Percentiles rank a stretch among this genome's conserved stretches.
These are phyloP conservation scores for Onychorhynchus coronatus DNA, from an alignment of 2,113 vertebrate genomes.

Conservation along the genomic window DNA sequence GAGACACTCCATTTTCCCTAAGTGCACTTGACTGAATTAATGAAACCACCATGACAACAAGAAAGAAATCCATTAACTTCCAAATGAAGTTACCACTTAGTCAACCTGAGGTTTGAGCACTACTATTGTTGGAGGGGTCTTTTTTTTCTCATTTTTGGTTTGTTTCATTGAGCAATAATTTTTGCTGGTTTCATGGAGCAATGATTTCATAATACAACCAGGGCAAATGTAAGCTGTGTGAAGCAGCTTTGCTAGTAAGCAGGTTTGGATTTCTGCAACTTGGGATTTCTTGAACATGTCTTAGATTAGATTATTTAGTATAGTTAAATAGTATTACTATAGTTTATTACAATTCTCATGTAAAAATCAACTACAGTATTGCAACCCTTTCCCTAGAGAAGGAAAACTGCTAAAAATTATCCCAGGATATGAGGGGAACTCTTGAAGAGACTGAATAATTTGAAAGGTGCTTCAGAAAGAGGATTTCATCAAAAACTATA, in stretches of 20 bases:
- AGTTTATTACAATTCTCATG: neutral
- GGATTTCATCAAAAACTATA: neutral
- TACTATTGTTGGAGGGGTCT: neutral
- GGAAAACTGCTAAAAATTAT: neutral
- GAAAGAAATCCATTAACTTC: constrained; percentile 56
- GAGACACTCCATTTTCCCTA: constrained; percentile 28
- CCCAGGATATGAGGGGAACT: neutral
- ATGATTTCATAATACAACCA: neutral
- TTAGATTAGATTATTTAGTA: neutral
- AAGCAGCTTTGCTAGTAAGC: neutral
- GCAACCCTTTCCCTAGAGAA: neutral
- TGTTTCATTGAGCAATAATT: neutral
- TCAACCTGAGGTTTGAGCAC: constrained; percentile 10
- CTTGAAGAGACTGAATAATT: neutral
- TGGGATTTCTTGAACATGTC: neutral
- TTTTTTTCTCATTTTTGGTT: neutral
- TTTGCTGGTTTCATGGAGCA: constrained; percentile 6
- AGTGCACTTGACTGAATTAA: constrained; percentile 61
- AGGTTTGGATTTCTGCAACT: neutral
- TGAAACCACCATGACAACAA: constrained; percentile 46
- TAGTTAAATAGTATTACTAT: neutral
- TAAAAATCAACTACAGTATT: neutral
- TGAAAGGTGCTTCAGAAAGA: neutral
- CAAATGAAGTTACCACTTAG: constrained; percentile 47
- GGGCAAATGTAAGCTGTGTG: neutral